Conservation (phyloP, 2,888 invertebrate species). For the Melieria crassipennis region DNA sequence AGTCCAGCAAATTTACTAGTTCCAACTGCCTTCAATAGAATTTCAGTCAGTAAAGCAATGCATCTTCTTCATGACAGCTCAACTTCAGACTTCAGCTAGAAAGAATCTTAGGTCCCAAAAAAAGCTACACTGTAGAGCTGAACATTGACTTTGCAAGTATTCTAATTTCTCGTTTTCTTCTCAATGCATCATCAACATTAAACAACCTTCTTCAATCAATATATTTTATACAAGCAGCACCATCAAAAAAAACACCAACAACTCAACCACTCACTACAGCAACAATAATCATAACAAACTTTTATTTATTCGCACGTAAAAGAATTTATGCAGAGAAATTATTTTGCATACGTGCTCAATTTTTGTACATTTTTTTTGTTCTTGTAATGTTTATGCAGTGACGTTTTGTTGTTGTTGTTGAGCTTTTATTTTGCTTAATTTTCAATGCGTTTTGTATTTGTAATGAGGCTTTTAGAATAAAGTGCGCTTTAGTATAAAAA, state of each 20-base stretch:
- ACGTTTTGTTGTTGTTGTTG: too few species aligned
- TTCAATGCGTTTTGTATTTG: neutral
- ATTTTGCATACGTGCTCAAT: slow-evolving; percentile 5
- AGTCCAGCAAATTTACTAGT: too few species aligned
- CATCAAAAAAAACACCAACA: neutral
- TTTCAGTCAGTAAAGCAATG: too few species aligned
- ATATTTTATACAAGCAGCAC: neutral
- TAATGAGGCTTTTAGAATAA: neutral
- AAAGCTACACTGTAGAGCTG: too few species aligned
- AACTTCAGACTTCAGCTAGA: too few species aligned
- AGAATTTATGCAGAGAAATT: slow-evolving; percentile 15
- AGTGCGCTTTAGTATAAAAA: neutral
- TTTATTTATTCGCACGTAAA: slow-evolving; percentile 8
- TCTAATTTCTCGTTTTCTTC: too few species aligned
- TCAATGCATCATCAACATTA: too few species aligned
- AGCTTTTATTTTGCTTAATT: neutral
- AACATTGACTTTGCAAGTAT: too few species aligned
- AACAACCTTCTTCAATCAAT: too few species aligned
- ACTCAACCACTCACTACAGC: neutral
- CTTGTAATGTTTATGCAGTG: neutral
- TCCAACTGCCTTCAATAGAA: too few species aligned
- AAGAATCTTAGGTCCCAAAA: too few species aligned
- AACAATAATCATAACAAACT: neutral
- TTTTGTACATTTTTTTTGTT: neutral
- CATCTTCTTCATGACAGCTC: too few species aligned